Evolutionary conservation across 1,140 invertebrate species (phyloP), one percentile per base, ranked within the genome.

Genomic region (Caerostris darwini): DNA sequence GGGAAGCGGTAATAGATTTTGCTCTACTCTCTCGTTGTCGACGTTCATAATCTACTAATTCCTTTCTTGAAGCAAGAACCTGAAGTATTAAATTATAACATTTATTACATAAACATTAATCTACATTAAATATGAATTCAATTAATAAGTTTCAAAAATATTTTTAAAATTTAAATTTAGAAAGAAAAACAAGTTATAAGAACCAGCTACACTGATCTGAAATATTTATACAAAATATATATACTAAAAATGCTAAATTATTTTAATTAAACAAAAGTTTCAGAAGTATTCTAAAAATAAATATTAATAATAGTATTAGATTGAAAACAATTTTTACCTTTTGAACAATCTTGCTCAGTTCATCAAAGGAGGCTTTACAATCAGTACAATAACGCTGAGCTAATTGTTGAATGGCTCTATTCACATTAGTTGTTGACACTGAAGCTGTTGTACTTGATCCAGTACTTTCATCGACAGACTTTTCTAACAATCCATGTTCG

Each of bases 331-430:
- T 58, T 12, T 71, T 56, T 77, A 95, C 95, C 90, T 98, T 97
- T 96, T 99, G 96, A 67, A 99, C 99, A 87, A 99, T 98, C 96
- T 99, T 99, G 95, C 98, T 99, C 0, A 99, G 96, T 95, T 99
- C 99, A 96, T 99, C 99, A 96, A 99, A 99, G 3, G 98, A 98
- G 14, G 97, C 98, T 95, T 98, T 99, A 96, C 98, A 99, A 95
- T 99, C 99, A 17, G 97, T 98, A 95, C 98, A 99, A 96, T 99
- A 99, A 95, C 98, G 98, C 95, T 99, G 98, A 3, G 99, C 99
- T 89, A 97, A 95, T 57, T 96, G 96, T 95, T 97, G 97, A 88
- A 97, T 97, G 64, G 96, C 95, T 88, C 96, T 96, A 95, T 97
- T 97, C 64, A 97, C 96, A 95, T 96, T 95, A 59, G 94, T 81